Evolutionary conservation across 1,140 invertebrate genomes (phyloP).

Genomic region (Ruditapes philippinarum): DNA sequence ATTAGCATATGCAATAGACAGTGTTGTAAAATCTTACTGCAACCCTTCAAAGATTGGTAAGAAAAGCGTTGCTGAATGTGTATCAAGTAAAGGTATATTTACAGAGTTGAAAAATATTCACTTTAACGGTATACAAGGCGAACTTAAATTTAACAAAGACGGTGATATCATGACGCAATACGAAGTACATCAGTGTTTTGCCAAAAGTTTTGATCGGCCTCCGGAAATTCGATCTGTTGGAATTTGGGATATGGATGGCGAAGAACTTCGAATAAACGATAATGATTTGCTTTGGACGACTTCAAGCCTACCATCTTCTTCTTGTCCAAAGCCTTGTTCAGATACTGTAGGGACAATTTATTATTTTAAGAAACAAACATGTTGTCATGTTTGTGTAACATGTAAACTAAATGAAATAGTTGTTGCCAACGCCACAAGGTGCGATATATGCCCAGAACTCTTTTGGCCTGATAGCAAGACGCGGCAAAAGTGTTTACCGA

Average conservation of each 20-base stretch:
- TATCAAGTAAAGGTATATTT: conserved; percentile 67
- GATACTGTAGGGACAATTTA: conserved; percentile 62
- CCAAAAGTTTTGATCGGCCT: not conserved
- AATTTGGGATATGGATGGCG: conserved; percentile 68
- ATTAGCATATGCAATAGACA: conserved; percentile 92
- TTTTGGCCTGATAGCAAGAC: conserved; percentile 85
- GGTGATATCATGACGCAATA: conserved; percentile 77
- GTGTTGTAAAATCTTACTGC: conserved; percentile 64
- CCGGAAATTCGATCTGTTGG: conserved; percentile 52
- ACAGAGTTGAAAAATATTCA: conserved; percentile 68
- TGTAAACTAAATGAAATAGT: conserved; percentile 80
- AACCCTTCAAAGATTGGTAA: not conserved
- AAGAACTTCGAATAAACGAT: conserved; percentile 42
- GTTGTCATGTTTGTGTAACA: conserved; percentile 74
- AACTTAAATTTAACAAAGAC: conserved; percentile 76
- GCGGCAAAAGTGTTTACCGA: conserved; percentile 87
- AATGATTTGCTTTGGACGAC: conserved; percentile 39
- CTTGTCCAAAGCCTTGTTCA: conserved; percentile 74
- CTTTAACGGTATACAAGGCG: conserved; percentile 73
- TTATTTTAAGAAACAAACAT: conserved; percentile 71
- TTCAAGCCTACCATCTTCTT: conserved; percentile 60
- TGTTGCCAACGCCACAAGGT: conserved; percentile 71
- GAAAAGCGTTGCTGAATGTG: conserved; percentile 63
- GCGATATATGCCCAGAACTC: conserved; percentile 70
- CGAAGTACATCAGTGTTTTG: conserved; percentile 70